These are phyloP conservation scores for Nothura maculosa DNA, from an alignment of 2,797 vertebrate genomes.

Conservation along the genomic window DNA sequence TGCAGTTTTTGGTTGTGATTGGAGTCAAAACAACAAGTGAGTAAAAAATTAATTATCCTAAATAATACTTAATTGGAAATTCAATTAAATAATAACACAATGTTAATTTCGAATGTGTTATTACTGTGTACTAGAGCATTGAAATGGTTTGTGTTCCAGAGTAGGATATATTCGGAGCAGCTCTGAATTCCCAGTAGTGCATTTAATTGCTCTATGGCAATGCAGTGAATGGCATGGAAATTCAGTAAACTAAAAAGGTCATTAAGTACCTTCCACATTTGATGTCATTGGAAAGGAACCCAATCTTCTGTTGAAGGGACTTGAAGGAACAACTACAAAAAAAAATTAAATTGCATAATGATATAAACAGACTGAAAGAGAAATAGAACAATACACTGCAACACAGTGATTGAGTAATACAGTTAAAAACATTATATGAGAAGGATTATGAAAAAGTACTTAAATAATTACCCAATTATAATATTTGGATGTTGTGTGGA, in stretches of 20 bases:
- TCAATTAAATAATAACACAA: not conserved
- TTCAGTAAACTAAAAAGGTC: not conserved
- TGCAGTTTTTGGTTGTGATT: constrained; percentile 97
- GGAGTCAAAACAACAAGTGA: constrained; percentile 99
- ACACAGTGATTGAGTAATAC: not conserved
- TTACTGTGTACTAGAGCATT: not conserved
- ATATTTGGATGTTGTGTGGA: not conserved
- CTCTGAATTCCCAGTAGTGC: not conserved
- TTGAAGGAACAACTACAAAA: not conserved
- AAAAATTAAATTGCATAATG: not conserved
- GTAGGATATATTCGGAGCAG: not conserved
- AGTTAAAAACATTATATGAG: not conserved
- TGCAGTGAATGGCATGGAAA: not conserved
- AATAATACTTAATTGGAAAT: not conserved
- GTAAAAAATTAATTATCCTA: constrained; percentile 37
- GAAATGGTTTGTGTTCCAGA: not conserved
- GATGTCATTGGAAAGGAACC: not conserved
- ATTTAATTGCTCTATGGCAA: not conserved
- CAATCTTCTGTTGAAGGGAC: not conserved
- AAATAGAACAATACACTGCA: not conserved
- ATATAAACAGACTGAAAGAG: not conserved
- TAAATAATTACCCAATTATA: not conserved
- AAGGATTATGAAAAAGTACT: not conserved
- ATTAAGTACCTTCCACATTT: not conserved
- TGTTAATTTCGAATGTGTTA: not conserved